Conservation (phyloP, 2,888 invertebrate genomes). For the Cartodere bifasciata region DNA sequence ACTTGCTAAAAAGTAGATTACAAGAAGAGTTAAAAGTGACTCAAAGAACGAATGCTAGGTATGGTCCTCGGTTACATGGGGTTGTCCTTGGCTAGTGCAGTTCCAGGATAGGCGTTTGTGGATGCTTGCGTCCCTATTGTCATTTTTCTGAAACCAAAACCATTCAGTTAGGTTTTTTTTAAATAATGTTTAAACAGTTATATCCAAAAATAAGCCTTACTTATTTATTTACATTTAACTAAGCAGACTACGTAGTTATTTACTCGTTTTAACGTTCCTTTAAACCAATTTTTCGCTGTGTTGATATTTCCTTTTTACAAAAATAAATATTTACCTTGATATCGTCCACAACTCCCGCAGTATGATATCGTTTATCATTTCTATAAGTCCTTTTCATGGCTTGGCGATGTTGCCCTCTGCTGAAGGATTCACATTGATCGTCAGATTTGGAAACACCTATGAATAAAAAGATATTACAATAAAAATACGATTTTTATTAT, state of each 20-base stretch:
- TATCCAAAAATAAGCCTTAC: too few relatives aligned
- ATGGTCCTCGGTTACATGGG: slow-evolving; percentile 30
- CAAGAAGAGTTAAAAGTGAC: slow-evolving; percentile 26
- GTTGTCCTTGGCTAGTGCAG: slow-evolving; percentile 32
- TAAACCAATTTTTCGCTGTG: too few relatives aligned
- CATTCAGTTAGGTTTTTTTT: too few relatives aligned
- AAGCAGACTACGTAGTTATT: too few relatives aligned
- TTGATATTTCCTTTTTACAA: too few relatives aligned
- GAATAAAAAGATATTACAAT: too few relatives aligned
- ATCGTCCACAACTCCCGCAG: slow-evolving; percentile 53
- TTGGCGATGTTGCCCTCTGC: slow-evolving; percentile 33
- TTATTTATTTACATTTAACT: too few relatives aligned
- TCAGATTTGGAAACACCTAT: slow-evolving; percentile 29
- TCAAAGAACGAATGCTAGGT: slow-evolving; percentile 32
- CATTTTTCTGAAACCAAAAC: slow-evolving; percentile 35
- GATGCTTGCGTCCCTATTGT: slow-evolving; percentile 39
- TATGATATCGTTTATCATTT: slow-evolving; percentile 45
- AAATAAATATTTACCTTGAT: slow-evolving; percentile 34
- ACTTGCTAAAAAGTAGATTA: slow-evolving; percentile 29
- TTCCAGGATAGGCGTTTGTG: slow-evolving; percentile 52
- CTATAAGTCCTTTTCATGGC: slow-evolving; percentile 38
- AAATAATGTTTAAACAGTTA: too few relatives aligned
- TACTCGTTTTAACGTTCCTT: too few relatives aligned
- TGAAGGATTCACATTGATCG: slow-evolving; percentile 31
- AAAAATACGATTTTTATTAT: too few relatives aligned